phyloP scores from a whole-genome alignment of 1,140 invertebrate species.

The Cotesia chilonis region DNA sequence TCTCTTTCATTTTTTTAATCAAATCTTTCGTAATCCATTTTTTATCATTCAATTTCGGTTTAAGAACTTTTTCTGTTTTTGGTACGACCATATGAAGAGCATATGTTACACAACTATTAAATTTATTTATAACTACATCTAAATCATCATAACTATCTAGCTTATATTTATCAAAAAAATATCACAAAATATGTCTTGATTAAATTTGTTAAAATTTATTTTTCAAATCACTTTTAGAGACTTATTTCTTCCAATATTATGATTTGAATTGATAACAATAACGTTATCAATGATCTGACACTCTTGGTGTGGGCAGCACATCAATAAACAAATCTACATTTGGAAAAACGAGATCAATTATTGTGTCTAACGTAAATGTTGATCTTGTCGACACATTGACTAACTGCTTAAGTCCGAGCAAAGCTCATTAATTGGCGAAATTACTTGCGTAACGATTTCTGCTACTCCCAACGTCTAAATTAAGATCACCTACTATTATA shows the following conservation, averaged over 20 bases:
- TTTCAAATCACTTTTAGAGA: too few species aligned
- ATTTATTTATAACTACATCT: too few species aligned
- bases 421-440: neutral
- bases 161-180: neutral
- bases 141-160: neutral
- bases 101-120: too few species aligned
- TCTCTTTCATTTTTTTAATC: neutral
- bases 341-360: slow-evolving; percentile 32
- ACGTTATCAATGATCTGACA: slow-evolving; percentile 22
- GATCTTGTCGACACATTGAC: slow-evolving; percentile 21
- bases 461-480: slow-evolving; percentile 18
- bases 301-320: slow-evolving; percentile 18
- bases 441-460: slow-evolving; percentile 7
- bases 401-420: slow-evolving; percentile 28
- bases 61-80: neutral
- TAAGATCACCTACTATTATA: slow-evolving; percentile 32
- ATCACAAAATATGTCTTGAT: neutral
- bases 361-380: slow-evolving; percentile 13
- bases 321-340: slow-evolving; percentile 14
- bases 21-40: neutral
- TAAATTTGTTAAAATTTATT: slow-evolving; percentile 3
- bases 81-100: too few species aligned
- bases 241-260: neutral
- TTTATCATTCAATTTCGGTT: neutral
- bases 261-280: neutral